Evolutionary conservation across 2,797 vertebrate species (phyloP), one percentile per base, ranked within the genome.

Genomic region (Danio kyathit): DNA sequence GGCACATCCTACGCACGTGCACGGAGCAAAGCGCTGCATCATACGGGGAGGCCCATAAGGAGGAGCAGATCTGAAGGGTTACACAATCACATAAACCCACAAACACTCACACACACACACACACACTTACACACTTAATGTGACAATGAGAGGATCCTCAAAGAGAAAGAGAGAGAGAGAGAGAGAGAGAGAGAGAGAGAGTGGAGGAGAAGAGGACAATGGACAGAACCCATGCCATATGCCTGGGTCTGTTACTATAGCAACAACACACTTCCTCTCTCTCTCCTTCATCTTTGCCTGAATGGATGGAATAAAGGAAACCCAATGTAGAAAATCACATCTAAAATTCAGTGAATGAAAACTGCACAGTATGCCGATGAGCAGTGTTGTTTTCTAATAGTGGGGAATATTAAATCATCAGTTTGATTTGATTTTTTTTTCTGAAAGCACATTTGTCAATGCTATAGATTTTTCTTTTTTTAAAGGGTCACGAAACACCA

Each of bases 201-300:
- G 49, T 76, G 2, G 61, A 40, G 70, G 40, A 79, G 74, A 48
- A 61, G 78, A 82, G 72, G 79, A 87, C 86, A 87, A 85, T 82
- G 81, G 78, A 84, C 66, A 83, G 81, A 85, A 81, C 83, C 81
- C 61, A 72, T 74, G 83, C 66, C 67, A 83, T 83, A 83, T 49
- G 60, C 66, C 63, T 66, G 66, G 76, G 75, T 73, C 66, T 83
- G 86, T 87, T 87, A 83, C 86, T 79, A 87, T 85, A 80, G 83
- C 67, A 87, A 87, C 81, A 29, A 61, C 79, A 83, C 81, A 81
- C 83, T 76, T 64, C 65, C 77, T 79, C 67, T 66, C 57, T 12
- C 40, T 48, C 54, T 19, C 67, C 38, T 43, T 40, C 48, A 41
- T 71, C 9, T 63, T 63, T 72, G 56, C 67, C 57, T 79, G 57